Evolutionary conservation across 2,113 vertebrate species (phyloP), one percentile per base, ranked within the genome.

Genomic region (Lonchura striata): DNA sequence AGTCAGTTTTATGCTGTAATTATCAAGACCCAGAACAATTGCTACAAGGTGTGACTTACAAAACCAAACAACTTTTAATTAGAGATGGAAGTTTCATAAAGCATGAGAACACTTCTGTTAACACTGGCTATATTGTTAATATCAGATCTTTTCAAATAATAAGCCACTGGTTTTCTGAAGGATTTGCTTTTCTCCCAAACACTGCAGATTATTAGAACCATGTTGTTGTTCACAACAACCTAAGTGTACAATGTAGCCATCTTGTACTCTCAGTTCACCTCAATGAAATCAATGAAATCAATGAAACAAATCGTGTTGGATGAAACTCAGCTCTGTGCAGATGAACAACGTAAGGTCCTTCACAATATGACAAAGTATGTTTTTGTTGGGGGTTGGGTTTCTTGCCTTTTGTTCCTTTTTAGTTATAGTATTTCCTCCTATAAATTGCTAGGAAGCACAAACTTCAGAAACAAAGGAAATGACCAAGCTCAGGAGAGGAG

Each of bases 41-140:
- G 57, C 57, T 79, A 82, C 74, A 77, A 89, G 61, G 63, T 17
- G 59, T 54, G 39, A 95, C 33, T 84, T 90, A 79, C 7, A 75
- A 92, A 95, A 59, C 50, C 75, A 70, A 92, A 65, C 31, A 75
- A 85, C 70, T 82, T 91, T 87, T 85, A 89, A 95, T 94, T 63
- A 87, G 78, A 46, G 63, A 69, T 57, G 52, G 30, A 85, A 76
- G 50, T 65, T 91, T 94, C 85, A 76, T 72, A 77, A 85, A 91
- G 54, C 59, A 53, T 33, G 21, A 90, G 35, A 72, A 92, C 33
- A 31, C 15, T 89, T 71, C n/a, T 35, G 70, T 72, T 89, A 86
- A 82, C 41, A 61, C 42, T 66, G 31, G 44, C 15, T 91, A 22
- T 68, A 49, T 41, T 82, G 56, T 75, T 88, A 90, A 76, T 80